These are phyloP conservation scores for Bombyx huttoni DNA, from an alignment of 2,888 invertebrate genomes.

Conservation along the genomic window DNA sequence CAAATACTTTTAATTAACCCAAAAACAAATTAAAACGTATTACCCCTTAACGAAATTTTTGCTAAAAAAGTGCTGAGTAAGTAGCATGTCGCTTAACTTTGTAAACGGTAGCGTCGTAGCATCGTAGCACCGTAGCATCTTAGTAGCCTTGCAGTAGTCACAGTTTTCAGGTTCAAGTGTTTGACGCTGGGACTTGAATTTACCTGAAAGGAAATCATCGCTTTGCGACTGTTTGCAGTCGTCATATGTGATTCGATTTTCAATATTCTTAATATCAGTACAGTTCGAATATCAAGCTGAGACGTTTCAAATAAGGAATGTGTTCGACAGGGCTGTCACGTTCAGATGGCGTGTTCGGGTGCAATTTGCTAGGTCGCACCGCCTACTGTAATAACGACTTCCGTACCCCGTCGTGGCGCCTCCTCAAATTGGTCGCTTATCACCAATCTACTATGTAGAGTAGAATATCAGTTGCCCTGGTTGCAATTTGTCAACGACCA, in stretches of 20 bases:
- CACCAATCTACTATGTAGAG: conserved; percentile 66
- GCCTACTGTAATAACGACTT: conserved; percentile 72
- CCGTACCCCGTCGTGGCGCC: conserved; percentile 70
- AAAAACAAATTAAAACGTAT: too few species aligned
- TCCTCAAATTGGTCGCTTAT: conserved; percentile 72
- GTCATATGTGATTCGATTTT: conserved; percentile 12
- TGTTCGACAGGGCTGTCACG: conserved; percentile 70
- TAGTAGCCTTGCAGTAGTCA: neutral
- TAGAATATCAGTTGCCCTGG: conserved; percentile 58
- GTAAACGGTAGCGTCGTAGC: neutral
- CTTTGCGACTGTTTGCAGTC: neutral
- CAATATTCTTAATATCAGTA: conserved; percentile 39
- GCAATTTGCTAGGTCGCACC: conserved; percentile 66
- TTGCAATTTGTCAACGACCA: conserved; percentile 59
- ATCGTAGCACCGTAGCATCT: neutral
- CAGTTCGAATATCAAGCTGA: conserved; percentile 49
- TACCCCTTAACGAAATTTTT: too few species aligned
- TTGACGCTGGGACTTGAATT: neutral
- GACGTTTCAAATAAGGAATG: conserved; percentile 66
- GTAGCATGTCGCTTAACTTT: neutral
- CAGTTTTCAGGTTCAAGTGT: neutral
- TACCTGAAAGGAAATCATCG: neutral
- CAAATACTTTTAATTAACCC: too few species aligned
- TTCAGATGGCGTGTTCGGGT: conserved; percentile 65
- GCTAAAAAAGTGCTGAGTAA: too few species aligned